phyloP scores from a whole-genome alignment of 2,888 invertebrate genomes.

The Apotomis turbidana region DNA sequence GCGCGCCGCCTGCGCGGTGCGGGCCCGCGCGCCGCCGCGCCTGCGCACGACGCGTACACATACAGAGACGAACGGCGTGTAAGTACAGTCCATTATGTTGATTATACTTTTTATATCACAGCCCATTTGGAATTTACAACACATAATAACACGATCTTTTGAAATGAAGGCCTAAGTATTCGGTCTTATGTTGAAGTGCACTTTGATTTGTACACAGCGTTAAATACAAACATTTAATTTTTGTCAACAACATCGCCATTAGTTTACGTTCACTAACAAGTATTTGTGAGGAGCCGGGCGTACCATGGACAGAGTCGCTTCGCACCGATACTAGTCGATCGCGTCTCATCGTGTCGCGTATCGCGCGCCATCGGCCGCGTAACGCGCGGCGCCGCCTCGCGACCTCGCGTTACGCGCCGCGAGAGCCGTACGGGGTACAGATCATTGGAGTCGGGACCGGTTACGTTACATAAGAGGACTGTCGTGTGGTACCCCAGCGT shows the following conservation, averaged over 20 bases:
- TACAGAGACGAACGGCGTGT: constrained; percentile 86
- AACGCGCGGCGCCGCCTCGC: not conserved
- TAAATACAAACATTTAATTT: constrained; percentile 75
- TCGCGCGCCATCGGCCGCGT: constrained; percentile 16
- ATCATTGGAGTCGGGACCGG: constrained; percentile 26
- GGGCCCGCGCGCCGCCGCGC: constrained; percentile 52
- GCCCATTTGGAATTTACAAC: constrained; percentile 91
- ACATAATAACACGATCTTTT: constrained; percentile 79
- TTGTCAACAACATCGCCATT: constrained; percentile 69
- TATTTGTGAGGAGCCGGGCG: constrained; percentile 63
- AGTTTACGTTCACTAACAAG: constrained; percentile 65
- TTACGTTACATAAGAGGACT: constrained; percentile 46
- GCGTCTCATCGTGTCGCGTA: constrained; percentile 18
- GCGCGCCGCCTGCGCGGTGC: constrained; percentile 60
- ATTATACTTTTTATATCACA: constrained; percentile 87
- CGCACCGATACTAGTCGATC: constrained; percentile 40
- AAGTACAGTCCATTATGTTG: constrained; percentile 86
- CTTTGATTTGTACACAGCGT: constrained; percentile 83
- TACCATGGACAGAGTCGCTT: constrained; percentile 55
- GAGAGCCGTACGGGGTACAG: constrained; percentile 17
- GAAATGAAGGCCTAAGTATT: constrained; percentile 77
- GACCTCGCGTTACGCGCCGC: constrained; percentile 9
- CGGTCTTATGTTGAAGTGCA: constrained; percentile 79
- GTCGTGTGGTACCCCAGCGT: constrained; percentile 66
- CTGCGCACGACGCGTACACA: constrained; percentile 44